phyloP scores from a whole-genome alignment of 2,113 vertebrate genomes.

The Psilopsiagon aymara region DNA sequence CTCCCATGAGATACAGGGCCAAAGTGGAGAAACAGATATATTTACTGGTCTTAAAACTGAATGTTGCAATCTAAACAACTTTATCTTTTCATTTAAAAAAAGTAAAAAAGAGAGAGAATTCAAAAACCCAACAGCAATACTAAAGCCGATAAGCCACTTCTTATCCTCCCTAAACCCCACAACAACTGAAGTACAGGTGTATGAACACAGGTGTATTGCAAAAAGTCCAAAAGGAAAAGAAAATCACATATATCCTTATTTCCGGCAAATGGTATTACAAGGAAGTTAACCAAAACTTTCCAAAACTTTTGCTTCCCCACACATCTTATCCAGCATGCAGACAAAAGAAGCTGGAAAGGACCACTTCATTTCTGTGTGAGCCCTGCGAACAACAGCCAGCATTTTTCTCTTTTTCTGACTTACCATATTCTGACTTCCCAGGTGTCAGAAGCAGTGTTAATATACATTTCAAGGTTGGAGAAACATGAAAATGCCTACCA shows the following conservation, averaged over 20 bases:
- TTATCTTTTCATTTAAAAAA: neutral
- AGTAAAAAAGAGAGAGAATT: neutral
- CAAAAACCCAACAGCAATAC: neutral
- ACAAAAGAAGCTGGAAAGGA: neutral
- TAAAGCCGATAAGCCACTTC: neutral
- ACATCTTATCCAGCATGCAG: neutral
- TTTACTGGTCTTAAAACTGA: neutral
- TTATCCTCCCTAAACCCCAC: neutral
- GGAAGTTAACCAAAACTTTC: neutral
- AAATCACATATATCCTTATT: neutral
- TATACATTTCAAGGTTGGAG: neutral
- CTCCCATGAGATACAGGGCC: neutral
- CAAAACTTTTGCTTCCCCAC: neutral
- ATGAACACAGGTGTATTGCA: neutral
- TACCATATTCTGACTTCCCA: neutral
- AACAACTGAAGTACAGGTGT: rapidly evolving
- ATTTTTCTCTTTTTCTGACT: neutral
- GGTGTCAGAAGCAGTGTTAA: neutral
- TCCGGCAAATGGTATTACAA: neutral
- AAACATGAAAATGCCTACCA: neutral
- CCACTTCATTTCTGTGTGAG: neutral
- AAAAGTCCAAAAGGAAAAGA: neutral
- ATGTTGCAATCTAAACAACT: neutral
- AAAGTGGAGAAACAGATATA: neutral
- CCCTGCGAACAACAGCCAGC: neutral